Base-by-base conservation (phyloP, 2,888 invertebrate genomes). In the Phyllotreta cruciferae region DNA sequence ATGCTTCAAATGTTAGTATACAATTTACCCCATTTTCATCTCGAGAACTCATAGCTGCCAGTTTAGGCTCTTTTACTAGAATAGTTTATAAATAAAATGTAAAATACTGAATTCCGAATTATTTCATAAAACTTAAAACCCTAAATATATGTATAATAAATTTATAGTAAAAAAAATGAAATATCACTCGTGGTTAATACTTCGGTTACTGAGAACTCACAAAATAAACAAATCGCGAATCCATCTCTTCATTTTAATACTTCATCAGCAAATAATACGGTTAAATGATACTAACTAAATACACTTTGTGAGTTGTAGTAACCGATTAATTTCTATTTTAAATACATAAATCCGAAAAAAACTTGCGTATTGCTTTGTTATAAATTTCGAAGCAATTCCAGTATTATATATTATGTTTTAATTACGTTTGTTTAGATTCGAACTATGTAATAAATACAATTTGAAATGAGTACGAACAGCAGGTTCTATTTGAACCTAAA, bases 71-170 rank as follows among this genome's bases (percentile, higher is more conserved):
- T 66, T 66, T 66, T 45, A 63, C 36, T 65, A 66, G 62, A 70
- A 60, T 61, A 55, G 60, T 50, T 60, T 63, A 58, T 62, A 66
- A 74, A 76, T 77, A 78, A 78, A 72, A 77, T 78, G 77, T 79
- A 79, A 79, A 81, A 81, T 81, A 81, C 81, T 81, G 81, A 79
- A 80, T 79, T 78, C 57, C 58, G 66, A 68, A 63, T 70, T 63
- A 66, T 72, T 60, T 60, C 52, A 52, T 52, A 60, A 71, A 71
- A 75, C 74, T 74, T 75, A 74, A 66, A 44, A 49, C 63, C 50
- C 50, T 42, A 45, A 39, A 52, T 39, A 52, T 24, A 24, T 24
- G 24, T 72, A 68, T 64, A 65, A 69, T 64, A 69, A 70, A 69
- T 67, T 64, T 67, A 63, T 42, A 53, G 53, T 52, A 52, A 63